Evolutionary conservation across 2,113 vertebrate species (phyloP).

Genomic region (Mobula birostris): DNA sequence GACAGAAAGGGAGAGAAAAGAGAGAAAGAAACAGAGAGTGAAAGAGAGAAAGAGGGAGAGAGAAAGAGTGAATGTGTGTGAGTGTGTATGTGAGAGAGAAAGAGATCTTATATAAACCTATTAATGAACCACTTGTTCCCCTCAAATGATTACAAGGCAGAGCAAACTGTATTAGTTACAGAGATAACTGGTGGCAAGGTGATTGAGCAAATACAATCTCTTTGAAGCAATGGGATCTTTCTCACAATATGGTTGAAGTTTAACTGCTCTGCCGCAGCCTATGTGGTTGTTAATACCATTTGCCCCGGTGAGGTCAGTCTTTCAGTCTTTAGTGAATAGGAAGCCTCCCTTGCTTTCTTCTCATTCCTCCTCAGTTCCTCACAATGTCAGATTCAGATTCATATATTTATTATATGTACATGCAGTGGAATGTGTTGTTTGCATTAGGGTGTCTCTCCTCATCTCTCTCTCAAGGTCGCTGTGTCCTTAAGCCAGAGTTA

Average conservation of each 20-base stretch:
- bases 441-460: neutral
- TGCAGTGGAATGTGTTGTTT: too few relatives aligned
- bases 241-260: neutral
- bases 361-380: neutral
- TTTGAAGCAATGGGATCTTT: neutral
- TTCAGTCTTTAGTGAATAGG: neutral
- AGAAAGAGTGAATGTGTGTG: too few relatives aligned
- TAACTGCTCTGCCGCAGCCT: neutral
- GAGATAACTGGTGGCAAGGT: neutral
- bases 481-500: neutral
- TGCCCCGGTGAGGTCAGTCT: neutral
- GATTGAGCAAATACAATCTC: neutral
- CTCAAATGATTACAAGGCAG: neutral
- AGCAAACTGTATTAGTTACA: neutral
- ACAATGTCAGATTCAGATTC: too few relatives aligned
- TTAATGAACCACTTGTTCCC: slow-evolving; percentile 31
- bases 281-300: neutral
- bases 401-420: too few relatives aligned
- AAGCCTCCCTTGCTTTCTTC: neutral
- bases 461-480: neutral
- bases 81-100: neutral
- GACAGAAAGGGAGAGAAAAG: neutral
- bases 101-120: neutral
- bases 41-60: too few relatives aligned
- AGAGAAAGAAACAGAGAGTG: too few relatives aligned